These are phyloP conservation scores for Crax fasciolata DNA, from an alignment of 2,797 vertebrate genomes.

Conservation along the genomic window DNA sequence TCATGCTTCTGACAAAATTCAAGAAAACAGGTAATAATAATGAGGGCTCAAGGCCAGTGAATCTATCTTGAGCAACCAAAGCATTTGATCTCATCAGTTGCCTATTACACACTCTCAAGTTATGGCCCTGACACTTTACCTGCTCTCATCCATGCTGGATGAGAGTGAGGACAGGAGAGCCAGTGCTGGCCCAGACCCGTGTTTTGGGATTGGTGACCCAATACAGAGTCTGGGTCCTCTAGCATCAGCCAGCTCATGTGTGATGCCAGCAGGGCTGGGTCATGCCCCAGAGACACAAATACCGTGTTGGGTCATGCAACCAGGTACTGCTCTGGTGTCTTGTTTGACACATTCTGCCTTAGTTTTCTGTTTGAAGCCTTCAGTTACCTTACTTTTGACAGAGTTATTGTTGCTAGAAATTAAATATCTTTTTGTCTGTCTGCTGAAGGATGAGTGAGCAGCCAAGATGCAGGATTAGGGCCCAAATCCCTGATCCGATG, in stretches of 20 bases:
- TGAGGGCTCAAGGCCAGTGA: background rate
- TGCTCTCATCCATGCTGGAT: background rate
- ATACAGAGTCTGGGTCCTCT: background rate
- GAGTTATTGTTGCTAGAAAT: background rate
- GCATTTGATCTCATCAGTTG: fast-evolving
- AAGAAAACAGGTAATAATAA: background rate
- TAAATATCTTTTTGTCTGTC: fast-evolving
- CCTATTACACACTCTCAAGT: background rate
- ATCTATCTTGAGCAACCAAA: background rate
- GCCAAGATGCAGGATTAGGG: background rate
- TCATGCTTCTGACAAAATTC: background rate
- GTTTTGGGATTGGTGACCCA: background rate
- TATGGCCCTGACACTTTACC: background rate
- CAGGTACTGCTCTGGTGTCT: fast-evolving
- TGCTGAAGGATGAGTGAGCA: fast-evolving
- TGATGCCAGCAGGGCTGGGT: too few species aligned
- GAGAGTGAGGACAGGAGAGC: background rate
- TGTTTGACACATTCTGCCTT: background rate
- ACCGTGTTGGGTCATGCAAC: background rate
- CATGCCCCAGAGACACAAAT: background rate
- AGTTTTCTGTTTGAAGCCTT: background rate
- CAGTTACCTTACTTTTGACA: fast-evolving
- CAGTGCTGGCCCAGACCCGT: background rate
- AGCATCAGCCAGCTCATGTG: background rate
- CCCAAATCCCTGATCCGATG: background rate